Conservation (phyloP, 2,113 vertebrate genomes). For the Rattus rattus region DNA sequence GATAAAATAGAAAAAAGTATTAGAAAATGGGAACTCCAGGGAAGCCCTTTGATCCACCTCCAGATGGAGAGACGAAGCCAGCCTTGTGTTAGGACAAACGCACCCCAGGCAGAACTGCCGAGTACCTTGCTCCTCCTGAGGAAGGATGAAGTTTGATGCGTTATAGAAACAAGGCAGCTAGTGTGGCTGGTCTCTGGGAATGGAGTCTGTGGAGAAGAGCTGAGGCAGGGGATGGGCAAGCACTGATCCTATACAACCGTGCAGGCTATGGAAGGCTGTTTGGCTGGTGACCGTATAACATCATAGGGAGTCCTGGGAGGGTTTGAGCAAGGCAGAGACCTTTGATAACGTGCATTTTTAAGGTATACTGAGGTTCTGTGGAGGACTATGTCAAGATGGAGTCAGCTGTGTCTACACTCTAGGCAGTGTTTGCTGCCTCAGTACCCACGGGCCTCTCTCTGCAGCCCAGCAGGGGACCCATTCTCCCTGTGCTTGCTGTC, state of each 20-base stretch:
- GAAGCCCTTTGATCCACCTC: not conserved
- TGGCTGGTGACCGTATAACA: not conserved
- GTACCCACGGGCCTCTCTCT: not conserved
- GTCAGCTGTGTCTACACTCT: not conserved
- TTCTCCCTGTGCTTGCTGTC: not conserved
- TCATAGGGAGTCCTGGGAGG: not conserved
- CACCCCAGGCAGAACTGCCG: not conserved
- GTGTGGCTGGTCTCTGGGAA: not conserved
- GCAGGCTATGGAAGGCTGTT: not conserved
- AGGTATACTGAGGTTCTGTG: not conserved
- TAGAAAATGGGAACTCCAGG: not conserved
- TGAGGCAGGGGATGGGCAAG: not conserved
- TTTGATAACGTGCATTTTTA: not conserved
- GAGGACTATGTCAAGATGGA: not conserved
- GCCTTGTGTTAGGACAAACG: not conserved
- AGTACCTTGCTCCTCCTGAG: not conserved
- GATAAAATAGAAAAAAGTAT: constrained; percentile 12
- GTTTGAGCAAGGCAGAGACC: not conserved
- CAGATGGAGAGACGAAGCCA: not conserved
- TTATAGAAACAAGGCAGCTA: not conserved
- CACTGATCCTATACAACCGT: not conserved
- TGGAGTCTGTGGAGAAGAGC: not conserved
- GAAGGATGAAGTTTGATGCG: not conserved
- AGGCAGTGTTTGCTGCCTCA: not conserved
- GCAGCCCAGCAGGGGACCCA: not conserved